A percentile compares a stretch with the other conserved stretches of the same genome.
Evolutionary conservation across 2,113 vertebrate species (phyloP).

Genomic region (Hydrochoerus hydrochaeris): DNA sequence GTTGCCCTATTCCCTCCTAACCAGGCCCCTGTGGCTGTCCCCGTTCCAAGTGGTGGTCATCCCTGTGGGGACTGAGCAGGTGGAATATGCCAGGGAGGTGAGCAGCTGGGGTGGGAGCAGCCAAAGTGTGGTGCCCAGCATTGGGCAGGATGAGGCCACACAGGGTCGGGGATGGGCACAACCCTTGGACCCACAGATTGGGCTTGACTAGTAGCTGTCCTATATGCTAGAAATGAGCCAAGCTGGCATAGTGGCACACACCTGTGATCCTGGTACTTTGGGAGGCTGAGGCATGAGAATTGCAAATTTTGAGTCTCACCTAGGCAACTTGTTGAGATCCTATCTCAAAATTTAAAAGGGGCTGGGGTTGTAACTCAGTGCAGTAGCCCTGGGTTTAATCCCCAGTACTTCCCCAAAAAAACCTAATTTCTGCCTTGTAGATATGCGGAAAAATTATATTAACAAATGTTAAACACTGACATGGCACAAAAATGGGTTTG

Average conservation of each 20-base stretch:
- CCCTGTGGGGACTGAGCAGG: slow-evolving; percentile 88
- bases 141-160: background rate
- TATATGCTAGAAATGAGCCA: background rate
- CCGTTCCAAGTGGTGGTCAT: slow-evolving; percentile 92
- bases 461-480: background rate
- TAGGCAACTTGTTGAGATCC: background rate
- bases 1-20: slow-evolving; percentile 44
- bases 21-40: slow-evolving; percentile 95
- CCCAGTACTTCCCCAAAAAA: background rate
- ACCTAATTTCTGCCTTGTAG: background rate
- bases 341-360: background rate
- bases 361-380: background rate
- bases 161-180: background rate
- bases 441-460: background rate
- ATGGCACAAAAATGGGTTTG: background rate
- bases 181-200: background rate
- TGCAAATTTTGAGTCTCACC: background rate
- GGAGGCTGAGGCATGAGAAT: background rate
- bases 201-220: background rate
- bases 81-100: slow-evolving; percentile 90
- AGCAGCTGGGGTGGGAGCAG: slow-evolving; percentile 49
- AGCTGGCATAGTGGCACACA: background rate
- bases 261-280: background rate
- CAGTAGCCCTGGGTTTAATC: background rate
- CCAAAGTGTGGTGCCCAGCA: fast-evolving